Percentiles rank a stretch among this genome's conserved stretches.
phyloP scores from a whole-genome alignment of 35 echinoderm and acorn worm species.

The Lytechinus pictus region DNA sequence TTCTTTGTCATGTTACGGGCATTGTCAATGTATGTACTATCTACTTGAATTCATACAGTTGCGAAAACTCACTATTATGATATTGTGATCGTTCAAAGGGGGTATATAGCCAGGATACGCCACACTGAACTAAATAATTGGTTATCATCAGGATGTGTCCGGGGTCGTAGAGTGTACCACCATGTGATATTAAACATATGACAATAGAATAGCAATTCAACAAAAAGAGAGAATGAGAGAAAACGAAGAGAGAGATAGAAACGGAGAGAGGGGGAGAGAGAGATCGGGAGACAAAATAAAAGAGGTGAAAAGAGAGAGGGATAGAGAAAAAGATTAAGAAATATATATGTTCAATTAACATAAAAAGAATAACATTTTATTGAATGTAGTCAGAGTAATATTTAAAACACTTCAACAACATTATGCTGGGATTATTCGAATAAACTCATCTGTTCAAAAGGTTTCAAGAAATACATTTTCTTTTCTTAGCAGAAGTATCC shows the following conservation, averaged over 20 bases:
- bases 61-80: no score
- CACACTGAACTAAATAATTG: neutral
- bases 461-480: no score
- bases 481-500: no score
- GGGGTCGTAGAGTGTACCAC: neutral
- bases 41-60: neutral
- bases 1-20: no score
- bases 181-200: neutral
- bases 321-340: neutral
- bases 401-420: no score
- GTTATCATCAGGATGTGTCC: neutral
- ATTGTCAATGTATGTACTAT: no score
- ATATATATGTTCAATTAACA: no score
- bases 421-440: no score
- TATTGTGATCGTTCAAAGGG: neutral
- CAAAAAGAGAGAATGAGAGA: neutral
- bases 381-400: no score
- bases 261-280: neutral
- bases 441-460: no score
- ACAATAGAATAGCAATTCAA: neutral
- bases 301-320: neutral
- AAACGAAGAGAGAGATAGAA: neutral
- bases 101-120: neutral
- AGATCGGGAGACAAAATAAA: neutral
- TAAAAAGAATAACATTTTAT: no score